Conservation (phyloP, 2,113 vertebrate species). For the Hydropotes inermis region DNA sequence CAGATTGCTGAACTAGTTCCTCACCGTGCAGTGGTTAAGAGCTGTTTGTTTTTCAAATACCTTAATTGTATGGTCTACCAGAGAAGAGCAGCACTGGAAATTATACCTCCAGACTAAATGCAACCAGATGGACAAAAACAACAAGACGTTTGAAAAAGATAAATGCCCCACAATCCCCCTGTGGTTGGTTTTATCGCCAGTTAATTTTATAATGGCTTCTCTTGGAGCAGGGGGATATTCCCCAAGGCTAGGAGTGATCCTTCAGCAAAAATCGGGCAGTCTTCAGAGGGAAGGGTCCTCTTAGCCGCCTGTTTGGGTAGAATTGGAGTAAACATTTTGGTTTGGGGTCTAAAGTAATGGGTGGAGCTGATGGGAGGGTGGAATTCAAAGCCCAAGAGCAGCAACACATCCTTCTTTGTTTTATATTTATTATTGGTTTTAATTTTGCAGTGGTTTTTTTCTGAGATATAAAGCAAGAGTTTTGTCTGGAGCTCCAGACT, state of each 20-base stretch:
- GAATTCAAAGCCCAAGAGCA: slow-evolving; percentile 20
- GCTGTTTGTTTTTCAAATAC: slow-evolving; percentile 88
- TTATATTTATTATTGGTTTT: slow-evolving; percentile 51
- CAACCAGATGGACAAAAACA: slow-evolving; percentile 84
- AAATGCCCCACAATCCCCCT: slow-evolving; percentile 71
- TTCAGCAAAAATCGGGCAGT: slow-evolving; percentile 62
- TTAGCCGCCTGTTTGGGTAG: slow-evolving; percentile 42
- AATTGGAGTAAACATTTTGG: slow-evolving; percentile 62
- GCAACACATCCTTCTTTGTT: slow-evolving; percentile 47
- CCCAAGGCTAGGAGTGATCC: slow-evolving; percentile 69
- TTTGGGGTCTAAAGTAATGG: slow-evolving; percentile 63
- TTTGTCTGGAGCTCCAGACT: background rate
- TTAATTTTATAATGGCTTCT: slow-evolving; percentile 84
- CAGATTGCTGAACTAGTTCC: slow-evolving; percentile 76
- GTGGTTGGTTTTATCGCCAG: slow-evolving; percentile 79
- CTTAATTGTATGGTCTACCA: slow-evolving; percentile 87
- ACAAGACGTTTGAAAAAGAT: slow-evolving; percentile 74
- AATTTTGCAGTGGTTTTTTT: slow-evolving; percentile 42
- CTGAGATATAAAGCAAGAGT: background rate
- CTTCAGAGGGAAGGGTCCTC: slow-evolving; percentile 60
- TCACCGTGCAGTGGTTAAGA: slow-evolving; percentile 78
- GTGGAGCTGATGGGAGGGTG: slow-evolving; percentile 61
- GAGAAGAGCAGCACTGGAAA: slow-evolving; percentile 83
- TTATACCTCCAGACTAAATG: slow-evolving; percentile 83
- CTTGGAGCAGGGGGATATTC: slow-evolving; percentile 72